Percentiles rank a stretch among this genome's conserved stretches.
phyloP scores from a whole-genome alignment of 2,888 invertebrate species.

The Trissoscelio sp. region DNA sequence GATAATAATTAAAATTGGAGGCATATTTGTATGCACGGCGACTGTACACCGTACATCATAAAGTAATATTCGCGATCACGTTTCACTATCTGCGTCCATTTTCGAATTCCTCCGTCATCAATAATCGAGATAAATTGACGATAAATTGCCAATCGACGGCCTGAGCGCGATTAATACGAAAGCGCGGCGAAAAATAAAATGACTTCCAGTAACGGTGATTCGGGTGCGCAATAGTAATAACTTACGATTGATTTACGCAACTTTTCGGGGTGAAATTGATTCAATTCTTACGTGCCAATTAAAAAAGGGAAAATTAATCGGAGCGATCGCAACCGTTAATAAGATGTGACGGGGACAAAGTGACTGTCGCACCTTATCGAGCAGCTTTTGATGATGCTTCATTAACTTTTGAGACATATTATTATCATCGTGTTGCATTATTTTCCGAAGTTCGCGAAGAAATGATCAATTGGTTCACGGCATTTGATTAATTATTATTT shows the following conservation, averaged over 20 bases:
- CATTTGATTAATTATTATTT: conserved; percentile 15
- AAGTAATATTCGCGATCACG: conserved; percentile 68
- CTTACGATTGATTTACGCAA: conserved; percentile 44
- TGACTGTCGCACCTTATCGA: conserved; percentile 7
- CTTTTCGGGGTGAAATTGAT: conserved; percentile 52
- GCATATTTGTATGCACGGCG: conserved; percentile 57
- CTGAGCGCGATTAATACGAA: conserved; percentile 63
- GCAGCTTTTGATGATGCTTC: conserved; percentile 38
- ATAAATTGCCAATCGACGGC: conserved; percentile 70
- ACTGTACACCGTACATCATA: conserved; percentile 61
- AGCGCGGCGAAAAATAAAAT: conserved; percentile 54
- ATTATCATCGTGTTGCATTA: conserved; percentile 17
- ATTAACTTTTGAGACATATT: conserved; percentile 39
- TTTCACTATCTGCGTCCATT: conserved; percentile 66
- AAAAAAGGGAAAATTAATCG: conserved; percentile 22
- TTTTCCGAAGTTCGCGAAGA: not conserved
- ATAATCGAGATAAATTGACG: conserved; percentile 71
- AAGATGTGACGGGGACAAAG: conserved; percentile 33
- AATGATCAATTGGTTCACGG: conserved; percentile 15
- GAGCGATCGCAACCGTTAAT: conserved; percentile 22
- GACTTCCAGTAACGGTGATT: conserved; percentile 45
- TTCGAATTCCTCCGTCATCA: conserved; percentile 67
- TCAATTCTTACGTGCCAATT: conserved; percentile 50
- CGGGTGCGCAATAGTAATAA: conserved; percentile 51
- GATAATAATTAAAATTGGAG: conserved; percentile 61